These are phyloP conservation scores for Ostrea edulis DNA, from an alignment of 1,140 invertebrate species.

Conservation along the genomic window DNA sequence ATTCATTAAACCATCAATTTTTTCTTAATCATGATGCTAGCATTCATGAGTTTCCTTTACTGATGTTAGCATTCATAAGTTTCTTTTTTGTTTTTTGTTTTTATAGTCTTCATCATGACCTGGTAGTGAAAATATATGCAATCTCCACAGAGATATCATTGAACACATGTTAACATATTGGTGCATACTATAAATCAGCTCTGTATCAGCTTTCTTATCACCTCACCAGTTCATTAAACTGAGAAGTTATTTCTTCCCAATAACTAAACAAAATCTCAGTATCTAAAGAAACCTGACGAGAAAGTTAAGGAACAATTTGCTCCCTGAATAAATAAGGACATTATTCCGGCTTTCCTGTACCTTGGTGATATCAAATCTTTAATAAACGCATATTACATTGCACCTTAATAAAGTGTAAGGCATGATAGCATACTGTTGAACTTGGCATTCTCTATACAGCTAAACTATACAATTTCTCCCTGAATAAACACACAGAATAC, in stretches of 20 bases:
- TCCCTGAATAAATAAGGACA: too few relatives aligned
- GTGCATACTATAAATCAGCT: not conserved
- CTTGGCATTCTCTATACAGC: not conserved
- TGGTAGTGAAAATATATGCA: too few relatives aligned
- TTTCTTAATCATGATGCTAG: not conserved
- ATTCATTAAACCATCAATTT: not conserved
- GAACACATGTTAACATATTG: not conserved
- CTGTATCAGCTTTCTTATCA: not conserved
- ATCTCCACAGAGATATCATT: too few relatives aligned
- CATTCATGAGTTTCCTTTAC: not conserved
- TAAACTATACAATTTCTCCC: not conserved
- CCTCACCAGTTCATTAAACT: not conserved
- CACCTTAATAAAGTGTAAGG: not conserved
- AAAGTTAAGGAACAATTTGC: too few relatives aligned
- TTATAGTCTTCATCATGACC: too few relatives aligned
- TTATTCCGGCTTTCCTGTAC: too few relatives aligned
- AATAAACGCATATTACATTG: not conserved
- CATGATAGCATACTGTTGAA: not conserved
- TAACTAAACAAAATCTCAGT: not conserved
- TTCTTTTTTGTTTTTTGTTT: not conserved
- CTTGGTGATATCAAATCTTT: not conserved
- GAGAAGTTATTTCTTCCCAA: not conserved
- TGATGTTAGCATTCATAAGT: not conserved
- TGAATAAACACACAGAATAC: conserved; percentile 3
- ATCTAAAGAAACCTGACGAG: not conserved